phyloP scores from a whole-genome alignment of 2,113 vertebrate species.

The Sminthopsis crassicaudata region DNA sequence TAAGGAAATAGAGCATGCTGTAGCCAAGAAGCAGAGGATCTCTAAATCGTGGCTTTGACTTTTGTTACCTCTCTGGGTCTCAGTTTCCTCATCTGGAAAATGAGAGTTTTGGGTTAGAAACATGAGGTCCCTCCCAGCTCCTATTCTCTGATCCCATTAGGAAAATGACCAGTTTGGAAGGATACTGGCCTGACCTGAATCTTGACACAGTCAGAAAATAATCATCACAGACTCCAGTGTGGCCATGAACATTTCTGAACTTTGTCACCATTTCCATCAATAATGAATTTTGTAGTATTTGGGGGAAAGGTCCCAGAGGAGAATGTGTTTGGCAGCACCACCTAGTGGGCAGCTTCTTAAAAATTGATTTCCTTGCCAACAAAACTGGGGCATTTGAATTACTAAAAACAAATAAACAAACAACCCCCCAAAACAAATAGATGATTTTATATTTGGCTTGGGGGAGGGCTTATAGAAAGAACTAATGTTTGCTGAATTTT shows the following conservation, averaged over 20 bases:
- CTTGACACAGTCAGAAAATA: not conserved
- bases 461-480: not conserved
- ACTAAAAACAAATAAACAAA: not conserved
- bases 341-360: not conserved
- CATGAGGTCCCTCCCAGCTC: not conserved
- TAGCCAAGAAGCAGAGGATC: not conserved
- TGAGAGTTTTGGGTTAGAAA: not conserved
- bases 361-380: constrained; percentile 5
- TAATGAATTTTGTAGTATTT: not conserved
- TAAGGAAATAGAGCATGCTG: not conserved
- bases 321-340: not conserved
- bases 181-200: not conserved
- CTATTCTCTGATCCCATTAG: not conserved
- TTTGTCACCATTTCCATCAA: not conserved
- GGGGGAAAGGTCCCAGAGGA: not conserved
- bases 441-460: not conserved
- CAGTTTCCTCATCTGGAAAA: not conserved
- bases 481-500: not conserved
- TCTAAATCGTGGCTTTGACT: not conserved
- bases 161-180: not conserved
- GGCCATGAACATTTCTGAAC: constrained; percentile 24
- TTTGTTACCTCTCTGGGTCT: not conserved
- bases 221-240: not conserved
- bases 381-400: not conserved
- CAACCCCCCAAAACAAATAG: not conserved